Conservation (phyloP, 2,113 vertebrate species). For the Ivindomyrus marchei region DNA sequence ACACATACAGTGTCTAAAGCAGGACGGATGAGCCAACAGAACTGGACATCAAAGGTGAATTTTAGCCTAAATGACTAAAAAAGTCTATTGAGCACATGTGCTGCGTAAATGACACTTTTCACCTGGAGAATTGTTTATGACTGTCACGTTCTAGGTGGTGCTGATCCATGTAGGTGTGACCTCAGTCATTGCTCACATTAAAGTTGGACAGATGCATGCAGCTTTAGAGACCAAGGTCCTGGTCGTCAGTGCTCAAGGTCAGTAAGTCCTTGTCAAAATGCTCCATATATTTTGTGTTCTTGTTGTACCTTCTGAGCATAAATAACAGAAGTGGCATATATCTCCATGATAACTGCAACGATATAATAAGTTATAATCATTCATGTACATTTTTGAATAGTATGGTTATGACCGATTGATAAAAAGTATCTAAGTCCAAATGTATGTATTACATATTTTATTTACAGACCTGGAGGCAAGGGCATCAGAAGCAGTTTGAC, state of each 20-base stretch:
- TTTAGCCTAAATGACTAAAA: neutral
- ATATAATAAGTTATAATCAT: neutral
- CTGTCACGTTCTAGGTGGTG: constrained; percentile 52
- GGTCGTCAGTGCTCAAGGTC: constrained; percentile 63
- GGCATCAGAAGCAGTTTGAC: no score
- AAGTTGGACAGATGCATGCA: constrained; percentile 62
- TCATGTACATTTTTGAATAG: neutral
- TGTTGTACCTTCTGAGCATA: neutral
- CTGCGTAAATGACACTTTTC: neutral
- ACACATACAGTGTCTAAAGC: constrained; percentile 67
- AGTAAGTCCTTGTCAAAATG: constrained; percentile 12
- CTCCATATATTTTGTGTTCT: neutral
- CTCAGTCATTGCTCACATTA: constrained; percentile 65
- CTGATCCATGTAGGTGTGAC: constrained; percentile 61
- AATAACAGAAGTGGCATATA: neutral
- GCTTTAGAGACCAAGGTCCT: constrained; percentile 61
- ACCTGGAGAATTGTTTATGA: neutral
- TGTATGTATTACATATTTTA: neutral
- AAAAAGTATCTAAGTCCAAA: neutral
- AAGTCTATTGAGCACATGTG: neutral
- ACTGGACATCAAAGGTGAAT: constrained; percentile 64
- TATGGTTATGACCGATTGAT: neutral
- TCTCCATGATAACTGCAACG: neutral
- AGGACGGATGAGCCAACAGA: constrained; percentile 59
- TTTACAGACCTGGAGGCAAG: neutral